These are phyloP conservation scores for Passer montanus DNA, from an alignment of 2,113 vertebrate genomes.

Conservation along the genomic window DNA sequence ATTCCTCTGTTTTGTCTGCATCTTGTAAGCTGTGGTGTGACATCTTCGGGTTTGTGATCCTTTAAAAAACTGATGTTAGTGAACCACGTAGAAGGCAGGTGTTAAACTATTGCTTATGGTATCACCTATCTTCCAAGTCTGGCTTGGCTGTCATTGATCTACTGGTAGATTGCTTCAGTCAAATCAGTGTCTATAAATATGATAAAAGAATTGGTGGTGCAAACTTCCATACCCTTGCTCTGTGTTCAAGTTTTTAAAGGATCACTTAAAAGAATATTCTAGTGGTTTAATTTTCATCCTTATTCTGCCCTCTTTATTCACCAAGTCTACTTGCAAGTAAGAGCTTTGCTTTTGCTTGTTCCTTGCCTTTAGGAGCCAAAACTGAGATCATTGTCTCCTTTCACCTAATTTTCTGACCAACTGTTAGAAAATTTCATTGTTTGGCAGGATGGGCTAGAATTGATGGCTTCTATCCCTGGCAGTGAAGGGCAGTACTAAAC, in stretches of 20 bases:
- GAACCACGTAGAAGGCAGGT: background rate
- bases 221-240: background rate
- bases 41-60: background rate
- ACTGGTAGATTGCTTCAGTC: background rate
- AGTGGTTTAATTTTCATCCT: background rate
- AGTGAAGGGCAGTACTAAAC: background rate
- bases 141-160: background rate
- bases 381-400: background rate
- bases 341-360: background rate
- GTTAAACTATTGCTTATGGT: background rate
- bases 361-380: background rate
- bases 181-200: background rate
- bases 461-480: background rate
- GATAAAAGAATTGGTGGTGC: background rate
- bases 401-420: background rate
- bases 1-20: background rate
- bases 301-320: background rate
- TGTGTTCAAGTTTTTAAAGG: background rate
- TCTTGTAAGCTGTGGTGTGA: background rate
- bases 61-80: background rate
- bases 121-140: background rate
- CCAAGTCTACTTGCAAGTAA: background rate
- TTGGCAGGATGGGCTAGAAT: background rate
- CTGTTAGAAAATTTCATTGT: background rate
- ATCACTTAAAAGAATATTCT: background rate